These are phyloP conservation scores for Micropoecilia bifurca DNA, from an alignment of 2,797 vertebrate species.

Conservation along the genomic window DNA sequence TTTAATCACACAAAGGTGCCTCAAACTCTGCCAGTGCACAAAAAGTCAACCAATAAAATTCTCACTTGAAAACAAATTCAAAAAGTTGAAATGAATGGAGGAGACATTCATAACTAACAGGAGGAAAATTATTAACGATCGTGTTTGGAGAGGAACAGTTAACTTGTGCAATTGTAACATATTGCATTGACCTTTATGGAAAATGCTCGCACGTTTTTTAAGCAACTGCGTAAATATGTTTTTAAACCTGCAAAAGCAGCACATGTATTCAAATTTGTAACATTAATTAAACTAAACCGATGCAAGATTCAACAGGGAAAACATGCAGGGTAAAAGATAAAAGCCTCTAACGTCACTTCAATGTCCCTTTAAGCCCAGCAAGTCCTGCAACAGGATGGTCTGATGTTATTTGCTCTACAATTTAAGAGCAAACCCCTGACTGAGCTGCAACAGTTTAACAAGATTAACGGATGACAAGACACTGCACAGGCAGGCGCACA, in stretches of 20 bases:
- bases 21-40: conserved; percentile 14
- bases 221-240: neutral
- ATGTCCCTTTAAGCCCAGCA: conserved; percentile 58
- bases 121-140: neutral
- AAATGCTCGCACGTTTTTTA: neutral
- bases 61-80: neutral
- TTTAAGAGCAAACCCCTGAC: conserved; percentile 72
- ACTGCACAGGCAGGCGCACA: conserved; percentile 42
- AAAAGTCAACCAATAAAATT: neutral
- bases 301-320: conserved; percentile 14
- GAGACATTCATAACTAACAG: neutral
- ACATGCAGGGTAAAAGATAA: neutral
- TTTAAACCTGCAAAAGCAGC: neutral
- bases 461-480: conserved; percentile 78
- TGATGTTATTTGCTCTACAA: conserved; percentile 69
- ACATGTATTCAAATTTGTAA: neutral
- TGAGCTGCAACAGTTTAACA: conserved; percentile 74
- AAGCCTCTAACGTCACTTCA: conserved; percentile 43
- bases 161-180: conserved; percentile 3
- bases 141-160: neutral
- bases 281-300: neutral
- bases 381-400: conserved; percentile 37
- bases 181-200: neutral
- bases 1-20: conserved; percentile 33
- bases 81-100: neutral